phyloP scores from a whole-genome alignment of 2,888 invertebrate species.

The Steromphala cineraria region DNA sequence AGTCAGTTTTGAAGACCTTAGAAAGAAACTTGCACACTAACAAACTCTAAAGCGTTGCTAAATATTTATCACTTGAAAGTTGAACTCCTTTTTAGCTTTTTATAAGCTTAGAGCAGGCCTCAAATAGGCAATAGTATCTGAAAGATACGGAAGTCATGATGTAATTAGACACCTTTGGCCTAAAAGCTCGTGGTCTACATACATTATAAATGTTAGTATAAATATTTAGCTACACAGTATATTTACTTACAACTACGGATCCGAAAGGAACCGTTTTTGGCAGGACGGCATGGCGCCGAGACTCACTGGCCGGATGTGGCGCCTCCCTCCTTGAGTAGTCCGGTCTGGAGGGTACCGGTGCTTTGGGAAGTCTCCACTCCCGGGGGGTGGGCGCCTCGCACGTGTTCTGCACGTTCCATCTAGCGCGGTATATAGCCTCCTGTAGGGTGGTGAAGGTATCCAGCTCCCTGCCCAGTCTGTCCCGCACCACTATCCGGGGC shows the following conservation, averaged over 20 bases:
- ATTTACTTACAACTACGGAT: neutral
- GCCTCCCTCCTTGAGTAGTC: constrained; percentile 54
- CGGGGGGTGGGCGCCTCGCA: constrained; percentile 44
- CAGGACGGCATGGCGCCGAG: neutral
- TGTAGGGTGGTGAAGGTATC: constrained; percentile 69
- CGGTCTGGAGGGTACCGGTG: constrained; percentile 66
- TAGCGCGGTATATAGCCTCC: constrained; percentile 61
- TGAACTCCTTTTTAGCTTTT: too few species aligned
- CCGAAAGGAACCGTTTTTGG: neutral
- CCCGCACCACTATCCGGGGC: constrained; percentile 55
- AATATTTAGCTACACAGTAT: neutral
- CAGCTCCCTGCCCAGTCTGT: constrained; percentile 53
- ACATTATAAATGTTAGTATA: too few species aligned
- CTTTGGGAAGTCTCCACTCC: constrained; percentile 71
- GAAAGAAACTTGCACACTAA: too few species aligned
- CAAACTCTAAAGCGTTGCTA: too few species aligned
- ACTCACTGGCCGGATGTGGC: neutral
- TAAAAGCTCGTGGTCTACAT: too few species aligned
- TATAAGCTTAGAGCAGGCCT: too few species aligned
- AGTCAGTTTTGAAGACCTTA: too few species aligned
- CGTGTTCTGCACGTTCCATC: constrained; percentile 34
- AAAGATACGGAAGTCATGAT: too few species aligned
- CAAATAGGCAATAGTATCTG: too few species aligned
- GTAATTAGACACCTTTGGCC: too few species aligned
- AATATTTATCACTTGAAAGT: too few species aligned